These are phyloP conservation scores for Drosophila kepulauana DNA, from an alignment of 1,140 invertebrate species.

Conservation along the genomic window DNA sequence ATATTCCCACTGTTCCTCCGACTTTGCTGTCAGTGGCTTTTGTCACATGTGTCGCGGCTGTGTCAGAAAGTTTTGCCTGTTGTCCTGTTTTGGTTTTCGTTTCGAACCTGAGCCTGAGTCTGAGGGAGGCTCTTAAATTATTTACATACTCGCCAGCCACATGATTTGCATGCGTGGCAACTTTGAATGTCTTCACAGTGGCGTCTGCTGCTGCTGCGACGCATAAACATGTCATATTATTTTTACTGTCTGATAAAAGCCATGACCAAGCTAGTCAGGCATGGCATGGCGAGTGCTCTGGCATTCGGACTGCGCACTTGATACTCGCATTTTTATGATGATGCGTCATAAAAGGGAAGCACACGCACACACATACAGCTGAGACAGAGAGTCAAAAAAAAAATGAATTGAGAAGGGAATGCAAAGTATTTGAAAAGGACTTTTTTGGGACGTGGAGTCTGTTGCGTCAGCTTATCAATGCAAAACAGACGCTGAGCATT, in stretches of 20 bases:
- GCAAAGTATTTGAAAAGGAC: constrained; percentile 56
- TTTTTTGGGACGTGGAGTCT: not conserved
- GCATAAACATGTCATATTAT: constrained; percentile 82
- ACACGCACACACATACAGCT: constrained; percentile 1
- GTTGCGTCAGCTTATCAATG: constrained; percentile 71
- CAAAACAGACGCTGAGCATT: constrained; percentile 74
- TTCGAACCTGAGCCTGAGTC: constrained; percentile 4
- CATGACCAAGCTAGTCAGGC: constrained; percentile 20
- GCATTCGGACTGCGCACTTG: constrained; percentile 49
- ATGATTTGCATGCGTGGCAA: constrained; percentile 77
- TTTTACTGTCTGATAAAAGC: constrained; percentile 76
- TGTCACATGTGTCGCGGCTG: constrained; percentile 65
- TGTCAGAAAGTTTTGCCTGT: constrained; percentile 33
- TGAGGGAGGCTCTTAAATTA: constrained; percentile 63
- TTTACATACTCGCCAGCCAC: constrained; percentile 51
- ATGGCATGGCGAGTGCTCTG: constrained; percentile 22
- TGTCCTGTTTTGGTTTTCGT: not conserved
- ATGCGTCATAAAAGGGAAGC: constrained; percentile 67
- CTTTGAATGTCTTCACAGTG: constrained; percentile 62
- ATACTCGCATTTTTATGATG: constrained; percentile 59
- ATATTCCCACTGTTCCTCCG: constrained; percentile 33
- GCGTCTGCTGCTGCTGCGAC: constrained; percentile 31
- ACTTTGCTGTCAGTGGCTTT: not conserved
- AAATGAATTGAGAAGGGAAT: constrained; percentile 21
- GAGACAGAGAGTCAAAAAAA: not conserved